Evolutionary conservation across 2,888 invertebrate genomes (phyloP), one percentile per base, ranked within the genome.

Genomic region (Taphrorychus bicolor): DNA sequence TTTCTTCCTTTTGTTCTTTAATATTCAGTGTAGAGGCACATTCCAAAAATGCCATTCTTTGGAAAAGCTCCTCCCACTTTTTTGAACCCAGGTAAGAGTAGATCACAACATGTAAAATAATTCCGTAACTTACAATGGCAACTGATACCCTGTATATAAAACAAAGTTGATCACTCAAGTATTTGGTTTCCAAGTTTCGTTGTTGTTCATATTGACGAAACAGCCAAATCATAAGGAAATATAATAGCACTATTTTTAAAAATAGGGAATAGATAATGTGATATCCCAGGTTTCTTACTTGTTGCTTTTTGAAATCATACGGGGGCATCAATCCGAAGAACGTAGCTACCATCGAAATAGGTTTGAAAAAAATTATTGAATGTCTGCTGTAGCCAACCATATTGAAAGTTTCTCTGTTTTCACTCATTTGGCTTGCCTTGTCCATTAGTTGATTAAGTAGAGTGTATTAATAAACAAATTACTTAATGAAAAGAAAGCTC

Each of bases 291-390:
- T 11, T 4, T 22, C 1, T 52, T 5, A 65, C 19, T 14, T 53
- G 42, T 21, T 32, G 58, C 45, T 32, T 19, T 9, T 14, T 52
- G 59, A 64, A 65, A 42, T 65, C 53, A 53, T 65, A 65, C 2
- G 19, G n/a, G 9, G 64, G 64, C 14, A 51, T 40, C n/a, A 65
- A 45, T 4, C 64, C 64, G 16, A 59, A 52, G 1, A 65, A 21
- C 9, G 32, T 59, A 2, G 52, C 58, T 40, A 65, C 21, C 1
- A 32, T 19, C n/a, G 57, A 18, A 40, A 53, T 41, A 2, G 58
- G 59, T 58, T 40, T 65, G 42, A 65, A 65, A 24, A 65, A 65
- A 5, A 53, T n/a, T 17, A 65, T 59, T 7, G 42, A 42, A n/a
- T 32, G 41, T 19, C 64, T 52, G 22, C 59, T 59, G 18, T 65